Conservation (phyloP, 1,140 invertebrate genomes). For the Piezodorus guildinii region DNA sequence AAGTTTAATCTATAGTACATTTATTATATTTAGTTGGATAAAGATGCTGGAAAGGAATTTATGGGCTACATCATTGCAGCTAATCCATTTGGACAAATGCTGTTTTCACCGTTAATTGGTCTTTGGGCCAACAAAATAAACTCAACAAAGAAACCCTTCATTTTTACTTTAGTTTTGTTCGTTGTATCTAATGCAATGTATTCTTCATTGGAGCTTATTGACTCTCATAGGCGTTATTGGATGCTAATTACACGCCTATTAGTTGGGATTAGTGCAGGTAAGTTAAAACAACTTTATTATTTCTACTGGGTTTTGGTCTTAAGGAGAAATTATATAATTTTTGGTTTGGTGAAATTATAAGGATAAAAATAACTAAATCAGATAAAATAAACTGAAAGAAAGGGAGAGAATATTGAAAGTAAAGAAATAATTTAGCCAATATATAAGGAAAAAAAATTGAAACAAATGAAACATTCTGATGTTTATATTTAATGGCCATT, state of each 20-base stretch:
- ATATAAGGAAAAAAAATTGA: too few species aligned
- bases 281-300: too few species aligned
- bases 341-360: too few species aligned
- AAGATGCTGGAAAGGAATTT: constrained; percentile 61
- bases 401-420: too few species aligned
- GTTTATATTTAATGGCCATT: too few species aligned
- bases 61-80: constrained; percentile 76
- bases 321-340: too few species aligned
- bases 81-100: constrained; percentile 77
- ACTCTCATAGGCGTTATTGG: constrained; percentile 45
- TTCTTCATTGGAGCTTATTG: constrained; percentile 58
- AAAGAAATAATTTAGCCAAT: too few species aligned
- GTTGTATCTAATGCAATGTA: constrained; percentile 65
- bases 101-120: constrained; percentile 76
- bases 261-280: constrained; percentile 78
- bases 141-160: constrained; percentile 55
- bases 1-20: neutral
- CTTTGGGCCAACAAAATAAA: constrained; percentile 68
- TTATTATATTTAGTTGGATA: constrained; percentile 53
- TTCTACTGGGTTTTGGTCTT: too few species aligned
- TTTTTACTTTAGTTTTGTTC: constrained; percentile 59
- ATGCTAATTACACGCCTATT: constrained; percentile 67
- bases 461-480: too few species aligned
- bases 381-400: too few species aligned
- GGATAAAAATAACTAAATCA: too few species aligned